phyloP scores from a whole-genome alignment of 2,888 invertebrate species.

The Tetheella fluctuosa region DNA sequence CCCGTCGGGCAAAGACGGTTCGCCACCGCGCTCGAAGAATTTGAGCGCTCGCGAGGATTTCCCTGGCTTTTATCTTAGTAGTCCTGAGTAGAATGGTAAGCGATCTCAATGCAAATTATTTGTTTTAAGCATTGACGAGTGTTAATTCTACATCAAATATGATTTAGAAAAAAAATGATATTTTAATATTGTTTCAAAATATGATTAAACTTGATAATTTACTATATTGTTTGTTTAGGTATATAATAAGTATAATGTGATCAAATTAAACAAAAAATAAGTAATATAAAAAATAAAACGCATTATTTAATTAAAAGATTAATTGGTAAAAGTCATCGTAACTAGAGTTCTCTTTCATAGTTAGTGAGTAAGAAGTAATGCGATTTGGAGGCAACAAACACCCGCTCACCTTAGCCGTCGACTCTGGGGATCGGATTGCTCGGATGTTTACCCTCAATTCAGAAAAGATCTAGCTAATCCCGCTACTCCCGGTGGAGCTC shows the following conservation, averaged over 20 bases:
- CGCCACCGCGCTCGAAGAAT: slow-evolving; percentile 78
- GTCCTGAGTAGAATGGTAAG: slow-evolving; percentile 66
- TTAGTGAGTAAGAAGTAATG: slow-evolving; percentile 45
- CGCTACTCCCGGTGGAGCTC: slow-evolving; percentile 53
- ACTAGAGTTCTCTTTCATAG: slow-evolving; percentile 11
- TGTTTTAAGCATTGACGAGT: slow-evolving; percentile 48
- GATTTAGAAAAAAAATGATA: too few species aligned
- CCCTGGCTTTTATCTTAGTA: slow-evolving; percentile 74
- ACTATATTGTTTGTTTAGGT: too few species aligned
- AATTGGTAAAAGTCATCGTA: background rate
- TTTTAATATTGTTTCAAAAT: too few species aligned
- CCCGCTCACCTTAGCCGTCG: slow-evolving; percentile 56
- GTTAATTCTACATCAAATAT: background rate
- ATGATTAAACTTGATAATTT: too few species aligned
- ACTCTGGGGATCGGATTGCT: slow-evolving; percentile 55
- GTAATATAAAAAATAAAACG: background rate
- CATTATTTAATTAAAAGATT: background rate
- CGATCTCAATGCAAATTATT: slow-evolving; percentile 76
- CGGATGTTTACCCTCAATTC: slow-evolving; percentile 77
- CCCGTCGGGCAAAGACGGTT: slow-evolving; percentile 81
- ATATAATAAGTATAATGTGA: too few species aligned
- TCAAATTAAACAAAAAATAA: too few species aligned
- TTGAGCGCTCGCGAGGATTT: slow-evolving; percentile 77
- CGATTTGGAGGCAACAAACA: slow-evolving; percentile 61
- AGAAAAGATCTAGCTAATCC: slow-evolving; percentile 75